Conservation (phyloP, 2,888 invertebrate species). For the Ormyrus labotus region DNA sequence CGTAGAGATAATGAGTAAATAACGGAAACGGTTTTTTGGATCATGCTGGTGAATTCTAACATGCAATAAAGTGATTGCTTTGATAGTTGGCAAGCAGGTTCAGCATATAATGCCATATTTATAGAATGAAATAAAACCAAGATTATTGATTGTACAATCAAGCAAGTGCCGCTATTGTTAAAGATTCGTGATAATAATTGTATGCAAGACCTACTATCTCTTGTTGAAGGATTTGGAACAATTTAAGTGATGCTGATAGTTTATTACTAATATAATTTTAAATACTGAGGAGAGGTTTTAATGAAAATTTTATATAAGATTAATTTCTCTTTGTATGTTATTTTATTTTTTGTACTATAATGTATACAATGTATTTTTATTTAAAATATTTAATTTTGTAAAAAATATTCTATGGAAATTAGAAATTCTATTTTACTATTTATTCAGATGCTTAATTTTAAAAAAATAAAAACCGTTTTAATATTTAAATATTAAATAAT, state of each 20-base stretch:
- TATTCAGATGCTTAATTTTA: constrained; percentile 2
- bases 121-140: constrained; percentile 33
- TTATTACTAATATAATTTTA: constrained; percentile 33
- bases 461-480: neutral
- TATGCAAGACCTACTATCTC: constrained; percentile 19
- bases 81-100: constrained; percentile 41
- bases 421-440: neutral
- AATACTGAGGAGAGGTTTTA: constrained; percentile 24
- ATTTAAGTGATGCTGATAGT: constrained; percentile 38
- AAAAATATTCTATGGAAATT: constrained; percentile 4
- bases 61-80: constrained; percentile 43
- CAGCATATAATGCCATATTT: constrained; percentile 24
- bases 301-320: constrained; percentile 27
- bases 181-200: constrained; percentile 47
- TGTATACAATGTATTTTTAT: neutral
- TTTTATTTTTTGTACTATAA: constrained; percentile 15
- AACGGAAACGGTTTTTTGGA: neutral
- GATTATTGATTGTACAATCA: constrained; percentile 39
- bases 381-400: constrained; percentile 5
- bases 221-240: constrained; percentile 35
- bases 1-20: constrained; percentile 59
- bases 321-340: constrained; percentile 5
- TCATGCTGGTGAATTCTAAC: constrained; percentile 23
- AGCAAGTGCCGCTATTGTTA: constrained; percentile 54
- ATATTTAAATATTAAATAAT: neutral